Evolutionary conservation across 2,797 vertebrate genomes (phyloP).

Genomic region (Hydrocynus forskahlii): DNA sequence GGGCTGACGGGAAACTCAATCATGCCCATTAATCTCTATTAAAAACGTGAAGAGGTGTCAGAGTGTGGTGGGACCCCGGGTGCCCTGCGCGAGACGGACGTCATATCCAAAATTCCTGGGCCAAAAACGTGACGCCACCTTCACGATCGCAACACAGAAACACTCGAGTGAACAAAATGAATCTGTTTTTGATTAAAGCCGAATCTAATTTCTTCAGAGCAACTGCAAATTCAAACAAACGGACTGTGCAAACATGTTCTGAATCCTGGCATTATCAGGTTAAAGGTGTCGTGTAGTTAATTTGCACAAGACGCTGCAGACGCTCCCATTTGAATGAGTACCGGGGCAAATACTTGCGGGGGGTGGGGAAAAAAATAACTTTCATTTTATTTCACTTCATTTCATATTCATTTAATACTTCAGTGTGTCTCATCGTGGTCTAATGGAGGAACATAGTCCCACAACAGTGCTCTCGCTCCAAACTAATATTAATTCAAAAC

Average conservation of each 20-base stretch:
- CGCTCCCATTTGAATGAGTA: conserved; percentile 25
- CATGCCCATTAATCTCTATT: conserved; percentile 56
- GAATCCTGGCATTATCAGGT: conserved; percentile 23
- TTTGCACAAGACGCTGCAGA: not conserved
- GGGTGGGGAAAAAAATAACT: conserved; percentile 23
- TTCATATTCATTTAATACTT: conserved; percentile 54
- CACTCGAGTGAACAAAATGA: not conserved
- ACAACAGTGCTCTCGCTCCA: conserved; percentile 29
- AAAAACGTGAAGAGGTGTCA: conserved; percentile 32
- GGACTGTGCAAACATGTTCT: not conserved
- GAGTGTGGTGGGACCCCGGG: conserved; percentile 26
- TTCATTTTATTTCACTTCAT: conserved; percentile 38
- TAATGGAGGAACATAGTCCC: conserved; percentile 49
- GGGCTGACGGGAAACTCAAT: conserved; percentile 40
- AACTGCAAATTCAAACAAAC: not conserved
- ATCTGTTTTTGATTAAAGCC: not conserved
- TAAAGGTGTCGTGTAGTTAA: conserved; percentile 36
- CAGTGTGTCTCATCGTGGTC: conserved; percentile 43
- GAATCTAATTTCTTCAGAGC: not conserved
- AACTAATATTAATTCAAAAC: conserved; percentile 49
- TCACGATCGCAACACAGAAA: not conserved
- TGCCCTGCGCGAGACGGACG: conserved; percentile 4
- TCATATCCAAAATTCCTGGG: conserved; percentile 1
- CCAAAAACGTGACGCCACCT: not conserved
- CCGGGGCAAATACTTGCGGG: conserved; percentile 6